Conservation (phyloP, 92 coral and sea anemone genomes). For the Umimayanthus chanpuru region DNA sequence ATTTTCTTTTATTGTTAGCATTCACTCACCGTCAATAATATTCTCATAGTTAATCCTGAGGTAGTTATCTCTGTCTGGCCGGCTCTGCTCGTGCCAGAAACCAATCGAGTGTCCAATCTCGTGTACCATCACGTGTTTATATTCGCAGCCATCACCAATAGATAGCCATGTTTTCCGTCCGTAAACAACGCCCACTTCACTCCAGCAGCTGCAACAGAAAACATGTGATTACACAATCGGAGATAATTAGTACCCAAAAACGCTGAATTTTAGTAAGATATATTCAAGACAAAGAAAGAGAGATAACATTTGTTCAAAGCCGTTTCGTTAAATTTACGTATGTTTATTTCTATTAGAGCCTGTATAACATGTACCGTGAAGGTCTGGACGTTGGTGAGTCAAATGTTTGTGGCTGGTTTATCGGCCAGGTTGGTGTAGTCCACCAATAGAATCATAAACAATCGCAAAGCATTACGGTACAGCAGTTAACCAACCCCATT, state of each 20-base stretch:
- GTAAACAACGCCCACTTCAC: slow-evolving; percentile 86
- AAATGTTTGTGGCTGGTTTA: too few relatives aligned
- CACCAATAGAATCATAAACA: too few relatives aligned
- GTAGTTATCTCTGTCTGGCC: slow-evolving; percentile 90
- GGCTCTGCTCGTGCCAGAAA: slow-evolving; percentile 98
- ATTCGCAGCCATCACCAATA: slow-evolving; percentile 93
- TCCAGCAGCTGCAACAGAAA: slow-evolving; percentile 75
- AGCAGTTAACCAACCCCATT: too few relatives aligned
- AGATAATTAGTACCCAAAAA: background rate
- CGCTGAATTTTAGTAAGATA: too few relatives aligned
- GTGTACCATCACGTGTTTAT: slow-evolving; percentile 94
- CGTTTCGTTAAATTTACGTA: too few relatives aligned
- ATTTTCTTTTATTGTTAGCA: background rate
- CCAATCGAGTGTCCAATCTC: slow-evolving; percentile 97
- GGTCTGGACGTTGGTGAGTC: too few relatives aligned
- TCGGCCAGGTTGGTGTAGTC: too few relatives aligned
- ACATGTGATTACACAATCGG: background rate
- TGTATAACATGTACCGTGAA: too few relatives aligned
- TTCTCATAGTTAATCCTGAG: slow-evolving; percentile 72
- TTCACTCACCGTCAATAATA: slow-evolving; percentile 71
- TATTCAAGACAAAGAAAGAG: background rate
- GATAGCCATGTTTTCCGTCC: slow-evolving; percentile 88
- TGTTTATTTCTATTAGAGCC: too few relatives aligned
- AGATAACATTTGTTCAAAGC: too few relatives aligned
- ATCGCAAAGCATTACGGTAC: too few relatives aligned